Percentiles rank a stretch among this genome's conserved stretches.
Conservation (phyloP, 2,888 invertebrate species). For the Neocrepidodera transversa region DNA sequence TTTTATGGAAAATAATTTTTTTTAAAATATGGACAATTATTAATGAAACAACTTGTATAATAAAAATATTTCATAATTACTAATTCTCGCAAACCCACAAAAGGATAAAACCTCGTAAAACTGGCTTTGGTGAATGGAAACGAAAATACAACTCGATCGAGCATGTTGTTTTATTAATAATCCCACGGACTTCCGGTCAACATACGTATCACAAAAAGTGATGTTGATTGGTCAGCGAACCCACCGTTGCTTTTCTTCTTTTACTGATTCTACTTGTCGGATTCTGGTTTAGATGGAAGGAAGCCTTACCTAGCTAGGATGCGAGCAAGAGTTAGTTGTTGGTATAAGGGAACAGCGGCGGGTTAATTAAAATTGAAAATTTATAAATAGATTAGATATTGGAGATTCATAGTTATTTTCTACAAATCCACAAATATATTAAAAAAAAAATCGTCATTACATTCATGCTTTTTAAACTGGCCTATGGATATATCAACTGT, state of each 20-base stretch:
- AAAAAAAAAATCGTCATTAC: no score
- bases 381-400: no score
- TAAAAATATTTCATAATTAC: no score
- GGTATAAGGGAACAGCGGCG: not conserved
- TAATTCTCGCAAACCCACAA: no score
- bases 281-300: conserved; percentile 12
- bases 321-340: conserved; percentile 28
- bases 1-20: no score
- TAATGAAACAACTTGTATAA: no score
- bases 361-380: not conserved
- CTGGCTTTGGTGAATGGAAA: conserved; percentile 30
- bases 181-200: conserved; percentile 43
- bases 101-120: conserved; percentile 30
- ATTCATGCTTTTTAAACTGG: no score
- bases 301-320: conserved; percentile 27
- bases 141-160: conserved; percentile 31
- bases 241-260: conserved; percentile 28
- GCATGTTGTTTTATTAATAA: conserved; percentile 39
- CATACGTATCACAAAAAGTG: conserved; percentile 37
- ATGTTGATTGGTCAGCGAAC: conserved; percentile 47
- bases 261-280: conserved; percentile 1
- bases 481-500: no score
- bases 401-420: no score
- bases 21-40: no score
- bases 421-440: no score